Evolutionary conservation across 2,797 vertebrate species (phyloP).

Genomic region (Sebastes oblongus): DNA sequence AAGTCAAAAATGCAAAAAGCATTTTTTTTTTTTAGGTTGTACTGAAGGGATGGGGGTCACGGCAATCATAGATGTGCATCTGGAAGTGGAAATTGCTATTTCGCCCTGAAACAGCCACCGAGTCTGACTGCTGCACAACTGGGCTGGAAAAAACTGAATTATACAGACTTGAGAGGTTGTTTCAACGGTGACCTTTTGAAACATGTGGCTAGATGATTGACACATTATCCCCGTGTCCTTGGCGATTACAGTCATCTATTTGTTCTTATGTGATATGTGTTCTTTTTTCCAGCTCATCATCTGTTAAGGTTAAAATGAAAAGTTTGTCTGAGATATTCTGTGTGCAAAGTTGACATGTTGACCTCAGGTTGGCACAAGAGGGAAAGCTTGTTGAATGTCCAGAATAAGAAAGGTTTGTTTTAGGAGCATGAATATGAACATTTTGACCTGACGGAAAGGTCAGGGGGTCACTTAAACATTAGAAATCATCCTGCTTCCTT

Average conservation of each 20-base stretch:
- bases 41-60: conserved; percentile 24
- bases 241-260: background rate
- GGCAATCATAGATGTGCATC: conserved; percentile 52
- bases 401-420: background rate
- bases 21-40: conserved; percentile 1
- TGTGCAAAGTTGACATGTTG: background rate
- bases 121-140: conserved; percentile 14
- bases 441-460: background rate
- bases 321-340: background rate
- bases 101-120: conserved; percentile 37
- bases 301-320: background rate
- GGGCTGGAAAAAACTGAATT: background rate
- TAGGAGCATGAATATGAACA: background rate
- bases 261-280: background rate
- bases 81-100: conserved; percentile 57
- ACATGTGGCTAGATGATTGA: background rate
- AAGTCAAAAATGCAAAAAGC: conserved; percentile 49
- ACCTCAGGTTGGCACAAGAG: background rate
- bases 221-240: background rate
- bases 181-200: background rate
- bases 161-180: background rate
- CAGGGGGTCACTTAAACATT: background rate
- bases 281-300: background rate
- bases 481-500: background rate
- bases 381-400: background rate